A percentile compares a stretch with the other conserved stretches of the same genome.
Evolutionary conservation across 2,113 vertebrate genomes (phyloP).

Genomic region (Chascanopsetta lugubris): DNA sequence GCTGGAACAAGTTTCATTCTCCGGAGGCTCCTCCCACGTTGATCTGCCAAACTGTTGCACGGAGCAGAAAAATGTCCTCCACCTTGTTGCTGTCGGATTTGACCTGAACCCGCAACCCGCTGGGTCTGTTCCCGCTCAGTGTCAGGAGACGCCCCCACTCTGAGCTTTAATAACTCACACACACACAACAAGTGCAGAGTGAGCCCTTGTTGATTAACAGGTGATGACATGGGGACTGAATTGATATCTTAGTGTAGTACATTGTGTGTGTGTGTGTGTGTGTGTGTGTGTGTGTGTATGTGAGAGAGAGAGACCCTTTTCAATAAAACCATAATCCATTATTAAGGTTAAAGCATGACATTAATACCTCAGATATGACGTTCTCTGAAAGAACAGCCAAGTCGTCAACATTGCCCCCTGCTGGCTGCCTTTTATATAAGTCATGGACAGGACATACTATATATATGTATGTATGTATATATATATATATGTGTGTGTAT

Average conservation of each 20-base stretch:
- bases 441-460: too few species aligned
- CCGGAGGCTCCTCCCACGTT: slow-evolving; percentile 9
- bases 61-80: background rate
- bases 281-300: background rate
- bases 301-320: background rate
- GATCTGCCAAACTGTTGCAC: slow-evolving; percentile 29
- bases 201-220: slow-evolving; percentile 42
- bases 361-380: background rate
- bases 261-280: background rate
- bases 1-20: slow-evolving; percentile 31
- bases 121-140: background rate
- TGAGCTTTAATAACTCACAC: too few species aligned
- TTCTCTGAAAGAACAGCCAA: too few species aligned
- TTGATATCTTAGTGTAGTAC: background rate
- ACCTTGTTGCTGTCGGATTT: slow-evolving; percentile 7
- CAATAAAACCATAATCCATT: background rate
- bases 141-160: slow-evolving; percentile 25
- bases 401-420: too few species aligned
- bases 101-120: slow-evolving; percentile 10
- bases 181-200: slow-evolving; percentile 26
- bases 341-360: background rate
- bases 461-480: too few species aligned
- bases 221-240: slow-evolving; percentile 44
- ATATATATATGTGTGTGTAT: too few species aligned
- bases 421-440: too few species aligned